A percentile compares a stretch with the other conserved stretches of the same genome.
phyloP scores from a whole-genome alignment of 2,113 vertebrate species.

The Pomatostomus ruficeps region DNA sequence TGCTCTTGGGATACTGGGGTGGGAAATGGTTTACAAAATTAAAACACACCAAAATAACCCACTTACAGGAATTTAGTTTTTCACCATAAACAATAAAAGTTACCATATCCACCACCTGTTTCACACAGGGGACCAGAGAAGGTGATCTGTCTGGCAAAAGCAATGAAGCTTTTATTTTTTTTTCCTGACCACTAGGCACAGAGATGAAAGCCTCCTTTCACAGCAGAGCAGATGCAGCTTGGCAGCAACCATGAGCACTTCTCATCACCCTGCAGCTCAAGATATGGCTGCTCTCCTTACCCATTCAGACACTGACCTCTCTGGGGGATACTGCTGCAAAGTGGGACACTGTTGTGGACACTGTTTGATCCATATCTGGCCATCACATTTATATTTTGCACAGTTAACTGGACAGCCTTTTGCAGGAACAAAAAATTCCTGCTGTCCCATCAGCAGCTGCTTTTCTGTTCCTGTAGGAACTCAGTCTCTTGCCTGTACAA shows the following conservation, averaged over 20 bases:
- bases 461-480: background rate
- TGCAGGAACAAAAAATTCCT: background rate
- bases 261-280: background rate
- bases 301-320: background rate
- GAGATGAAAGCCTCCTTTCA: background rate
- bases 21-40: background rate
- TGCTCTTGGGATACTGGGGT: background rate
- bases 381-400: background rate
- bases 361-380: background rate
- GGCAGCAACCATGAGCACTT: background rate
- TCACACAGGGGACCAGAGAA: background rate
- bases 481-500: background rate
- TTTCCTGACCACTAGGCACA: background rate
- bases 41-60: background rate
- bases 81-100: background rate
- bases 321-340: background rate
- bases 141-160: background rate
- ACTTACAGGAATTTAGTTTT: background rate
- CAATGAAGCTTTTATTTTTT: background rate
- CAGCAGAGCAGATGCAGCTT: background rate
- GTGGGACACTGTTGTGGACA: background rate
- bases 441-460: background rate
- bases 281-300: background rate
- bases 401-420: background rate
- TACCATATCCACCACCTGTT: background rate